Evolutionary conservation across 2,797 vertebrate species (phyloP), one percentile per base, ranked within the genome.

Genomic region (Phalloptychus januarius): DNA sequence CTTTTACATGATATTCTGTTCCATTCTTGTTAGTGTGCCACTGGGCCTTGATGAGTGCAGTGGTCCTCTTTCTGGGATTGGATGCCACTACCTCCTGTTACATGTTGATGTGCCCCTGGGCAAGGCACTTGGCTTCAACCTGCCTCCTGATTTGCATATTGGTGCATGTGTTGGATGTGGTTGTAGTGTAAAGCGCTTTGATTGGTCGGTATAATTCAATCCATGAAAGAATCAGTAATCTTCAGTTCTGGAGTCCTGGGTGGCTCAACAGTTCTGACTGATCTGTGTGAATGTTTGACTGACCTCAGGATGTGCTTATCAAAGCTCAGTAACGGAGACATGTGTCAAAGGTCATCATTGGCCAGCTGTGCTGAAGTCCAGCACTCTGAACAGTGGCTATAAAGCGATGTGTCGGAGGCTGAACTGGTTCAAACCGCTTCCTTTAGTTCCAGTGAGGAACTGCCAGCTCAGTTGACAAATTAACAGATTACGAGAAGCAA

Each of bases 401-500:
- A 36, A 63, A 63, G 7, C 2, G 0, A 4, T 61, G 13, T 40
- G 36, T 25, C 4, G 5, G 36, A 40, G 36, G 18, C 63, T 40
- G 7, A 67, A 20, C 33, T 40, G 63, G 36, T 67, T 67, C 25
- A 67, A 67, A 40, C 63, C 20, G 18, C 63, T 36, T 36, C 58
- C 16, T 18, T 36, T 36, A 36, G 54, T 33, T 61, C 58, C 58
- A 31, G 36, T 38, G 63, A 25, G 36, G 20, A 23, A 38, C 20
- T 67, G 18, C 63, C 36, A 40, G 40, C 36, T 38, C 36, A 40
- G 18, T 3, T 40, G 36, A 67, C 33, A 67, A 38, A 67, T 67
- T 38, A 67, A 38, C 63, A 67, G 36, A 67, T 67, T 38, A 67
- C 16, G 4, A 67, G 63, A 67, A 38, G 63, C 63, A 67, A 67